Evolutionary conservation across 2,888 invertebrate genomes (phyloP).

Genomic region (Gnatocerus cornutus): DNA sequence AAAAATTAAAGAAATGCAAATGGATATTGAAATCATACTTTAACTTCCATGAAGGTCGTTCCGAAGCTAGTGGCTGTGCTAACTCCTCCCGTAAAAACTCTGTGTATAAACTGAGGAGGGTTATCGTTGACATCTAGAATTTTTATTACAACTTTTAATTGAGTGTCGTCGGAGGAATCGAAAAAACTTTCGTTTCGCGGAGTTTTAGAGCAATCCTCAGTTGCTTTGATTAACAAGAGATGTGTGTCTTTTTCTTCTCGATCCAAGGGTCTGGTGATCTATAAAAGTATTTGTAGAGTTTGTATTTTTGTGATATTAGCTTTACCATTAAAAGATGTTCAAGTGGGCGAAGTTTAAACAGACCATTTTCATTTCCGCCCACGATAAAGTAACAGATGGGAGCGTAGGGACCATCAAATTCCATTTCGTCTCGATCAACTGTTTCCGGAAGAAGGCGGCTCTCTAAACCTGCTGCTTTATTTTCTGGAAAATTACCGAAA

Average conservation of each 20-base stretch:
- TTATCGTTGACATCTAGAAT: conserved; percentile 95
- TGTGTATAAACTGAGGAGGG: conserved; percentile 85
- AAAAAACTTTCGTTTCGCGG: conserved; percentile 75
- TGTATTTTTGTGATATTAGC: neutral
- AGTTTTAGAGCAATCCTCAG: conserved; percentile 83
- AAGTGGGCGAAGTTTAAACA: conserved; percentile 82
- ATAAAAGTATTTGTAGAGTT: conserved; percentile 42
- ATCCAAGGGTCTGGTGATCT: conserved; percentile 80
- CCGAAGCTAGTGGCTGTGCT: conserved; percentile 95
- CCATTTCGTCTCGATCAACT: conserved; percentile 88
- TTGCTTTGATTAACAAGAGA: conserved; percentile 83
- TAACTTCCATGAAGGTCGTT: conserved; percentile 87
- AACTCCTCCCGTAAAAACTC: conserved; percentile 93
- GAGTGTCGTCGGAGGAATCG: conserved; percentile 78
- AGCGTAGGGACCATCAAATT: conserved; percentile 83
- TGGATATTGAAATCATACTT: conserved; percentile 73
- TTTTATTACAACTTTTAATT: conserved; percentile 79
- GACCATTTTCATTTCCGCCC: conserved; percentile 84
- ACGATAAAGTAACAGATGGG: conserved; percentile 95
- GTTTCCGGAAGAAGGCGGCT: conserved; percentile 83
- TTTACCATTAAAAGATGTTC: conserved; percentile 80
- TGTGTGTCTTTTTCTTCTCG: conserved; percentile 82
- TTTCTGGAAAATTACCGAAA: conserved; percentile 71
- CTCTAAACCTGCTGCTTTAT: conserved; percentile 78
- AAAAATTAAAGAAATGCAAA: neutral